These are phyloP conservation scores for Bufo gargarizans DNA, from an alignment of 2,113 vertebrate genomes.

Conservation along the genomic window DNA sequence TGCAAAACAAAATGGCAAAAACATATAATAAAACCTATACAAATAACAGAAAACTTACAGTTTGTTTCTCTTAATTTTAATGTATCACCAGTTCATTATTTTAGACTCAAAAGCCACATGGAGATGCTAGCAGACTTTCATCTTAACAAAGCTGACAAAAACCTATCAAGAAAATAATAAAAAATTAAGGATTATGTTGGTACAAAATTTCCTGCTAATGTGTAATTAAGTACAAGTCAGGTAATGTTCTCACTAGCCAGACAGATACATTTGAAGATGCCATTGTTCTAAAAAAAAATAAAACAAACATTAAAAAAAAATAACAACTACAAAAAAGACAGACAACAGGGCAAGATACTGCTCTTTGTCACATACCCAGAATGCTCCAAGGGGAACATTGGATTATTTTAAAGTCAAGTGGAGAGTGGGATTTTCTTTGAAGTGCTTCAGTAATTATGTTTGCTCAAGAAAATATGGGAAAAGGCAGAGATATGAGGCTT, in stretches of 20 bases:
- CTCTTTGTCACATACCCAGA: neutral
- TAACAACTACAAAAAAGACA: conserved; percentile 43
- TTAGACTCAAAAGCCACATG: conserved; percentile 1
- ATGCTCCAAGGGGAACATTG: conserved; percentile 52
- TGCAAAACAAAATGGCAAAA: too few species aligned
- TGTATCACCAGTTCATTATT: conserved; percentile 46
- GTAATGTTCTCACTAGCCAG: conserved; percentile 13
- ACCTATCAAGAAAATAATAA: conserved; percentile 50
- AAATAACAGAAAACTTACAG: too few species aligned
- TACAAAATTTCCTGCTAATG: conserved; percentile 51
- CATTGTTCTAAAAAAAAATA: conserved; percentile 45
- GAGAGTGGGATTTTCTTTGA: neutral
- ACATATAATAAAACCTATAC: too few species aligned
- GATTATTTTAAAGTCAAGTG: neutral
- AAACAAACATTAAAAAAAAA: neutral
- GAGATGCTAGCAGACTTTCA: conserved; percentile 33
- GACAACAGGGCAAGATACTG: conserved; percentile 52
- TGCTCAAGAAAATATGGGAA: conserved; percentile 51
- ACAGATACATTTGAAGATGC: conserved; percentile 46
- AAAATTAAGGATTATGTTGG: conserved; percentile 50
- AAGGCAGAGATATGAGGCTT: conserved; percentile 59
- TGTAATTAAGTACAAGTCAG: conserved; percentile 37
- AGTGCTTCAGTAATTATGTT: neutral
- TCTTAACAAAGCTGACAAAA: conserved; percentile 44
- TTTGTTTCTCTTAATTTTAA: conserved; percentile 25